Base-by-base conservation (phyloP, 2,113 vertebrate species). In the Hymenochirus boettgeri region DNA sequence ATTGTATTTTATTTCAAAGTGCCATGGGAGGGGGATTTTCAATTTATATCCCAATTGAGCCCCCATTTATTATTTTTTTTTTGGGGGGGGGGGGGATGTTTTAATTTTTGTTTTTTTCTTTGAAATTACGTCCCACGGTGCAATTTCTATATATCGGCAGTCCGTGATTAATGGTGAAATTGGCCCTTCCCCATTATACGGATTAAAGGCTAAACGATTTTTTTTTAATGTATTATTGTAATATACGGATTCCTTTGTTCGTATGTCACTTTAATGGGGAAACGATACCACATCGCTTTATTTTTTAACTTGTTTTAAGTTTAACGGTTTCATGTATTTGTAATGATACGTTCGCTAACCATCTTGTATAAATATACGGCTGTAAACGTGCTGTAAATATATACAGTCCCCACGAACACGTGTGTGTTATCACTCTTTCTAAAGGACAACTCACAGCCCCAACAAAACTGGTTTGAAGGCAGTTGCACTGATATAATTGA, bases 181-280 rank as follows among this genome's bases (percentile, higher is more conserved):
- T n/a, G n/a, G n/a, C n/a, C n/a, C n/a, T n/a, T n/a, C 13, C 31
- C 8, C 31, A 35, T 35, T 35, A 35, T 10, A 35, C n/a, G n/a
- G 7, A 35, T 12, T 12, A 35, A 4, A 8, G 4, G 7, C 33
- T 13, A n/a, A n/a, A 9, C 31, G 7, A 9, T n/a, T 33, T 35
- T 35, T 35, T 85, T 87, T 89, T 87, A 51, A 82, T 86, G 84
- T 89, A 85, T 85, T 89, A n/a, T 84, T 89, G 83, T 90, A 86
- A 85, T 80, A 80, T 86, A 84, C 54, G 70, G 79, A 84, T 76
- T 71, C 63, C 72, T 39, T 69, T 75, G 64, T 74, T 73, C 79
- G 69, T 72, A 73, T 70, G 64, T 83, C 70, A 63, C 17, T 69
- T 79, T 77, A 76, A 80, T 71, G 78, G 72, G 77, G 71, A 72